Percentiles rank a stretch among this genome's conserved stretches.
These are phyloP conservation scores for Wiebesia pumilae DNA, from an alignment of 1,140 invertebrate species.

Conservation along the genomic window DNA sequence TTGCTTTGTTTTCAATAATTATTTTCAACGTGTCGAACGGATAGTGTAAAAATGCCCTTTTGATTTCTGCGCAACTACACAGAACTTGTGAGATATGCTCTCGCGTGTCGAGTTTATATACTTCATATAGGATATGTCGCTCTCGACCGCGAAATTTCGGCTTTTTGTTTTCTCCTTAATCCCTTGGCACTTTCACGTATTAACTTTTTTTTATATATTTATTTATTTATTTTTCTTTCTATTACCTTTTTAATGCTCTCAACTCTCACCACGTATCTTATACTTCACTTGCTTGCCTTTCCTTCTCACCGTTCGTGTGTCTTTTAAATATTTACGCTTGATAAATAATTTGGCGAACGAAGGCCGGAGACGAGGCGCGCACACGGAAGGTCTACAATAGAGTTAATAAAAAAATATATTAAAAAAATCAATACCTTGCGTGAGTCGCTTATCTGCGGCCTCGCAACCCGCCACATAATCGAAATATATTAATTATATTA, in stretches of 20 bases:
- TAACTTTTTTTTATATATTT: conserved; percentile 36
- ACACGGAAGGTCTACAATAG: conserved; percentile 44
- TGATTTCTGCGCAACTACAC: conserved; percentile 3
- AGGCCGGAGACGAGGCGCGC: conserved; percentile 55
- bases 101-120: conserved; percentile 19
- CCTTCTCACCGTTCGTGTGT: conserved; percentile 38
- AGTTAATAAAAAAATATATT: conserved; percentile 36
- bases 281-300: conserved; percentile 30
- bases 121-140: conserved; percentile 27
- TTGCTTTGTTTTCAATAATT: conserved; percentile 10
- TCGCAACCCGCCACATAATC: conserved; percentile 58
- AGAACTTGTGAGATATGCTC: conserved; percentile 35
- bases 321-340: conserved; percentile 71
- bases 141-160: conserved; percentile 12
- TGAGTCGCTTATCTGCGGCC: conserved; percentile 42
- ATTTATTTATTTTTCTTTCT: conserved; percentile 33
- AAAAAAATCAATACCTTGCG: conserved; percentile 14
- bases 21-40: conserved; percentile 17
- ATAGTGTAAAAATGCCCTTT: conserved; percentile 40
- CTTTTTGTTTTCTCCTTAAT: conserved; percentile 40
- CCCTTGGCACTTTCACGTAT: conserved; percentile 65
- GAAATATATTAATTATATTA: conserved; percentile 75
- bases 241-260: conserved; percentile 11
- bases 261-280: conserved; percentile 40
- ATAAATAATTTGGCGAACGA: conserved; percentile 70